Evolutionary conservation across 2,888 invertebrate species (phyloP).

Genomic region (Drosophila formosana): DNA sequence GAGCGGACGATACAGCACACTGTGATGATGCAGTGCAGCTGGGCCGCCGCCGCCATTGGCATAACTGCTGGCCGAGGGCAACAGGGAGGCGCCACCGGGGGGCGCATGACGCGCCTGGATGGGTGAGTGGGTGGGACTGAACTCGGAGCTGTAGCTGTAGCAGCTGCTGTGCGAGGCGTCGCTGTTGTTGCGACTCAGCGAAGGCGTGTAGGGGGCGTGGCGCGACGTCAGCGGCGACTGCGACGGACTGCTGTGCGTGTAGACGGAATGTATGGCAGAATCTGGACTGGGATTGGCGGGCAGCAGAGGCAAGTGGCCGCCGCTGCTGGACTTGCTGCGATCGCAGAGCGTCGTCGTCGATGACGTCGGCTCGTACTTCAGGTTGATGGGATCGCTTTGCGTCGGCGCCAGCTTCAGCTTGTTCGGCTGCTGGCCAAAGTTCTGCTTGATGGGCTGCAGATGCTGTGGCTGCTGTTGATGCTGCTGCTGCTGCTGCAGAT

Average conservation of each 20-base stretch:
- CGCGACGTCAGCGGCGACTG: conserved; percentile 94
- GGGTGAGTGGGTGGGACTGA: conserved; percentile 95
- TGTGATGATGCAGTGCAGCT: conserved; percentile 86
- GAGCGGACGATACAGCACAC: conserved; percentile 86
- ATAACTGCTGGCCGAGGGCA: conserved; percentile 34
- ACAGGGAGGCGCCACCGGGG: conserved; percentile 53
- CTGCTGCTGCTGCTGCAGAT: conserved; percentile 11
- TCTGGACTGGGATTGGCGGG: conserved; percentile 94
- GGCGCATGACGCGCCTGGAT: conserved; percentile 89
- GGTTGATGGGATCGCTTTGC: conserved; percentile 84
- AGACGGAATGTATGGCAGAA: conserved; percentile 95
- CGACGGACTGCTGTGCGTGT: conserved; percentile 92
- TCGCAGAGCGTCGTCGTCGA: conserved; percentile 86
- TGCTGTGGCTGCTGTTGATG: conserved; percentile 31
- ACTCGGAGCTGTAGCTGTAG: conserved; percentile 93
- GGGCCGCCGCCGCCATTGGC: conserved; percentile 10
- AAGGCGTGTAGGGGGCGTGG: conserved; percentile 92
- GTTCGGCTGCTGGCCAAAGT: conserved; percentile 33
- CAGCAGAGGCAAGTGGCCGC: conserved; percentile 87
- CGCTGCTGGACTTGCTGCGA: conserved; percentile 86
- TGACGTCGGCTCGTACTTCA: conserved; percentile 82
- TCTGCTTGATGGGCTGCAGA: conserved; percentile 37
- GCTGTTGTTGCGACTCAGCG: conserved; percentile 94
- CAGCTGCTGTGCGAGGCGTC: conserved; percentile 96
- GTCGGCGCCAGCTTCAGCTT: conserved; percentile 81